Evolutionary conservation across 2,797 vertebrate genomes (phyloP), one percentile per base, ranked within the genome.

Genomic region (Urocyon cinereoargenteus): DNA sequence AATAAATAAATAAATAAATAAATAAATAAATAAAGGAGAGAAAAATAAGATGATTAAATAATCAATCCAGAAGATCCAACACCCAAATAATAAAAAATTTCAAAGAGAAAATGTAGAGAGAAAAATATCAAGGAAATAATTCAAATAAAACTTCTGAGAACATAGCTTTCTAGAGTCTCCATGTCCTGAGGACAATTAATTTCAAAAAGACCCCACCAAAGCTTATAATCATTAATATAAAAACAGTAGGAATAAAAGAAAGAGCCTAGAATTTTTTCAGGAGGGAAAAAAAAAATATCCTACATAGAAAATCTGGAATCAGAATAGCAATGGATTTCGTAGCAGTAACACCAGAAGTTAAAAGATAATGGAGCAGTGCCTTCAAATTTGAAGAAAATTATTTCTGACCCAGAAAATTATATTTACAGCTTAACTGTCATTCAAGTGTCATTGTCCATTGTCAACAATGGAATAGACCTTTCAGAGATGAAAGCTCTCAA

Each of bases 341-440:
- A 95, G 90, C 8, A 90, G 61, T 70, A 87, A 91, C 31, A 84
- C 19, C n/a, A 6, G 45, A 83, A 95, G 8, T 70, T 83, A 51
- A 93, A 70, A 91, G 86, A 49, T 53, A 89, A 94, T 22, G 15
- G 7, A 86, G 6, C 19, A 75, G 34, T 82, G 19, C 68, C 49
- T 84, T 94, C 62, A 64, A 18, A 89, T 75, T 87, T 61, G 88
- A 62, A 96, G 19, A 73, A 87, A 81, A 72, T 51, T 53, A 59
- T 64, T 95, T 97, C 72, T 64, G 45, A 40, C 26, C 59, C 83
- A 79, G 57, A 94, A 59, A 94, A 59, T 92, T 89, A 78, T 26
- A 82, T 49, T 15, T 40, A 75, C 12, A 96, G 55, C 12, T 53
- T 59, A 78, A 55, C 14, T 18, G n/a, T 77, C 45, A 59, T 26